Percentiles rank a stretch among this genome's conserved stretches.
Conservation (phyloP, 1,140 invertebrate species). For the Camponotus floridanus region DNA sequence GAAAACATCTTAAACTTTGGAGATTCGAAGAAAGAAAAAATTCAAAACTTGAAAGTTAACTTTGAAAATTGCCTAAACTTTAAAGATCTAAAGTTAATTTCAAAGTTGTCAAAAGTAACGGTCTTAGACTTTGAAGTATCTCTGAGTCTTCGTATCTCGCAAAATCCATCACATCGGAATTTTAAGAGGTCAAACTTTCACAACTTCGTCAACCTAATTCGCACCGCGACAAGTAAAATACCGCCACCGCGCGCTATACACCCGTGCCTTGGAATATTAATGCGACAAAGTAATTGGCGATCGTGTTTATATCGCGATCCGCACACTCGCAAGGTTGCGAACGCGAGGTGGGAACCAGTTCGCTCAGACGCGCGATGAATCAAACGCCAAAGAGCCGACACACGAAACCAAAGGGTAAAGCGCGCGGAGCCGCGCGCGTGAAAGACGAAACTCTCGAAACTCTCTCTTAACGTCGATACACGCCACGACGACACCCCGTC, state of each 20-base stretch:
- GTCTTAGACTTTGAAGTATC: too few species aligned
- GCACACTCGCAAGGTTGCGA: not conserved
- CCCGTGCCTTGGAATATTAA: not conserved
- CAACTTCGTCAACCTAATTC: not conserved
- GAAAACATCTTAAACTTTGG: too few species aligned
- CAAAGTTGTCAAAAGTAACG: too few species aligned
- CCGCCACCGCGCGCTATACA: too few species aligned
- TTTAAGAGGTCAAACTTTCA: too few species aligned
- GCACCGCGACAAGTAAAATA: not conserved
- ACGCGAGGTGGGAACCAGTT: not conserved
- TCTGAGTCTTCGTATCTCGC: not conserved
- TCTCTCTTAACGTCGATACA: constrained; percentile 66
- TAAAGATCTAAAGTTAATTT: too few species aligned
- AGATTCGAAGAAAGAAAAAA: too few species aligned
- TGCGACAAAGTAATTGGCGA: constrained; percentile 18
- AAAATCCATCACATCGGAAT: too few species aligned
- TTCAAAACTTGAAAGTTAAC: too few species aligned
- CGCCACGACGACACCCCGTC: constrained; percentile 42
- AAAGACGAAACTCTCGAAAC: constrained; percentile 62
- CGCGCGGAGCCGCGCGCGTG: constrained; percentile 19
- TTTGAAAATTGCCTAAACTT: too few species aligned
- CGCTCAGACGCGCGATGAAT: not conserved
- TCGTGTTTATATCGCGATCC: constrained; percentile 22
- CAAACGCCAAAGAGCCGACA: not conserved
- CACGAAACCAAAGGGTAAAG: not conserved